A percentile compares a stretch with the other conserved stretches of the same genome.
phyloP scores from a whole-genome alignment of 2,797 vertebrate genomes.

The Dermochelys coriacea region DNA sequence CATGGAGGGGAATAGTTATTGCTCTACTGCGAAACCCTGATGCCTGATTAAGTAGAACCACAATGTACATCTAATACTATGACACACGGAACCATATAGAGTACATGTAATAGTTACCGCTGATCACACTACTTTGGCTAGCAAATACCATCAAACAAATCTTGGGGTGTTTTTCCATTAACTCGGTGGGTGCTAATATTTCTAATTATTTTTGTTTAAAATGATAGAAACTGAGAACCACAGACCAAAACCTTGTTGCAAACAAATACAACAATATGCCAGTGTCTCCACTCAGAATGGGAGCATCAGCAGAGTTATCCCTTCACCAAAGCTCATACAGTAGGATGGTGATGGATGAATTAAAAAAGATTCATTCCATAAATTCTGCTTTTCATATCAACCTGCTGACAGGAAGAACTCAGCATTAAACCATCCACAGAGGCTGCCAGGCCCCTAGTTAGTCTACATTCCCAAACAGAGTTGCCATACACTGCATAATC shows the following conservation, averaged over 20 bases:
- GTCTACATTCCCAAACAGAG: neutral
- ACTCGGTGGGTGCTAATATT: neutral
- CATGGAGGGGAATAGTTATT: neutral
- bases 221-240: neutral
- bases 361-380: neutral
- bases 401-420: neutral
- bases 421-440: conserved; percentile 2
- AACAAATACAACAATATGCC: neutral
- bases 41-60: neutral
- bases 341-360: neutral
- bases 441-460: neutral
- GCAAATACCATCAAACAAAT: neutral
- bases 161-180: neutral
- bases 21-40: neutral
- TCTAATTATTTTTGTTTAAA: neutral
- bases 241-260: neutral
- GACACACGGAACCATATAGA: neutral
- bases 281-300: neutral
- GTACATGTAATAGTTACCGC: neutral
- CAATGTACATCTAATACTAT: neutral
- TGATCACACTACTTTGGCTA: neutral
- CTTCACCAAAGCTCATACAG: neutral
- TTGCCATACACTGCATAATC: neutral
- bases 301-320: neutral
- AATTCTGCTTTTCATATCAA: neutral